Evolutionary conservation across 2,888 invertebrate genomes (phyloP), one percentile per base, ranked within the genome.

Genomic region (Scaptomyza cyrtandrae): DNA sequence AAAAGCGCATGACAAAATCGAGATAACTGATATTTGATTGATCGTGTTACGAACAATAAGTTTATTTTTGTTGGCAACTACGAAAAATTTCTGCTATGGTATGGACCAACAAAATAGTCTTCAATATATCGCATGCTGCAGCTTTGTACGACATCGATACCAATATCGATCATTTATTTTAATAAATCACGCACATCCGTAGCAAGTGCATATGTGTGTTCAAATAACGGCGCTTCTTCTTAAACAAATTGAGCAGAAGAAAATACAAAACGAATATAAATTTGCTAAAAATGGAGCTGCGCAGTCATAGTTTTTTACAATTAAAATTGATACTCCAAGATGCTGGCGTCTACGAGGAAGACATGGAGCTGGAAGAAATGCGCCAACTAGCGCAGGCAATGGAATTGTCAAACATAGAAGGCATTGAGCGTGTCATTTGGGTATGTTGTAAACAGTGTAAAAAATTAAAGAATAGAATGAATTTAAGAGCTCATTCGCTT

Each of bases 351-450:
- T 89, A 85, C 31, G 90, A 90, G 33, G 81, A 80, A 0, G 88
- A 76, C 13, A 90, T 90, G 91, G 59, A 71, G 0, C 4, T 89
- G 3, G 74, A 78, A 1, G 85, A 90, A 57, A 91, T 90, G 90
- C 78, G 77, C 0, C 69, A 89, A 37, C 9, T 89, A 3, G 67
- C 79, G 0, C 64, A 64, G 3, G 89, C 63, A 0, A 68, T 91
- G 56, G 68, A 88, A 29, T 67, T 72, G 43, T 89, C 90, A 4
- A 41, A 10, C 0, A 54, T 48, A n/a, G 64, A 49, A 3, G 27
- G 61, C 3, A 50, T 89, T 2, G 73, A 85, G 33, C 71, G 75
- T 4, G 86, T 78, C 2, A 27, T 89, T 1, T 59, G 63, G 61
- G 90, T 90, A 54, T 54, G 44, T 65, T 54, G 41, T 65, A 16